Evolutionary conservation across 37 sponge, comb jelly and placozoan species (phyloP).

Genomic region (Dysidea cf. avara): DNA sequence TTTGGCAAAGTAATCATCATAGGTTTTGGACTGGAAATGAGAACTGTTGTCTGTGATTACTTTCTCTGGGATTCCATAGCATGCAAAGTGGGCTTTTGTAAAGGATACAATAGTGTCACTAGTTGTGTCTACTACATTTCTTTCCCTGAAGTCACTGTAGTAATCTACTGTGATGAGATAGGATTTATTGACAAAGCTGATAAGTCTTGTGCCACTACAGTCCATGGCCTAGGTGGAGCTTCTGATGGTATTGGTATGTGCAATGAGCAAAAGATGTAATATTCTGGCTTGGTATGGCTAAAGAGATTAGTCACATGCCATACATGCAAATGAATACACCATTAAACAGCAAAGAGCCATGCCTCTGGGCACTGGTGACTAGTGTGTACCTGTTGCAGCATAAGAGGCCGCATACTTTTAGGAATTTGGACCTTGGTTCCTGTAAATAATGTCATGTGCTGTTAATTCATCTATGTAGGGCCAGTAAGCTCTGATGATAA

Average conservation of each 20-base stretch:
- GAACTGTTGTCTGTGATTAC: conserved; percentile 32
- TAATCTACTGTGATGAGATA: conserved; percentile 40
- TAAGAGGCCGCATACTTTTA: conserved; percentile 3
- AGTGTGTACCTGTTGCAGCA: too few relatives aligned
- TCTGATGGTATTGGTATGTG: conserved; percentile 8
- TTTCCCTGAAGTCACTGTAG: conserved; percentile 12
- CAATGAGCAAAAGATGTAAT: not conserved
- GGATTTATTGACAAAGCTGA: conserved; percentile 6
- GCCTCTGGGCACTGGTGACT: too few relatives aligned
- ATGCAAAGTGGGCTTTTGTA: conserved; percentile 24
- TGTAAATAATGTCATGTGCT: conserved; percentile 10
- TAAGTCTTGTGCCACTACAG: conserved; percentile 23
- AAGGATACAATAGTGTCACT: conserved; percentile 1
- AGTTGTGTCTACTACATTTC: conserved; percentile 8
- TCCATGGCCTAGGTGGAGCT: too few relatives aligned
- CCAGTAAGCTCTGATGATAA: not conserved
- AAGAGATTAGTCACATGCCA: not conserved
- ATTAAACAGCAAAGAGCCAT: too few relatives aligned
- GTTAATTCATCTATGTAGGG: not conserved
- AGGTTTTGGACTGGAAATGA: too few relatives aligned
- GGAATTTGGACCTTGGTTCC: not conserved
- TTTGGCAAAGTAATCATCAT: too few relatives aligned
- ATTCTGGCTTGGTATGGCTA: not conserved
- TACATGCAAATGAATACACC: conserved; percentile 10
- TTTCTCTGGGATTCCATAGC: conserved; percentile 31